Evolutionary conservation across 2,888 invertebrate genomes (phyloP), one percentile per base, ranked within the genome.

Genomic region (Eupithecia insigniata): DNA sequence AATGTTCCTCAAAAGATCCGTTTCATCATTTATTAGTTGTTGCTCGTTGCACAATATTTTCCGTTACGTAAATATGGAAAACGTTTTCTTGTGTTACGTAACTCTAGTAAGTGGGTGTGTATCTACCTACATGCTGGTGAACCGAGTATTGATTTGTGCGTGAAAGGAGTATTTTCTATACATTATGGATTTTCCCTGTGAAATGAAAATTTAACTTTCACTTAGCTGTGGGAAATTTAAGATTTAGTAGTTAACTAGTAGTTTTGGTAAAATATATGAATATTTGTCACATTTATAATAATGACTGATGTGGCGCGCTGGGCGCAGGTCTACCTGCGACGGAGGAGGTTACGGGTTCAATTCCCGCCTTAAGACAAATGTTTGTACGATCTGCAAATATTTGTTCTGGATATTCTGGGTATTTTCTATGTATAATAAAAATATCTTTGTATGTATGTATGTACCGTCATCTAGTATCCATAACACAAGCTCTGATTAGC

Each of bases 21-120:
- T 79, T 81, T 77, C 81, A 69, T 76, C 74, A 76, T 76, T 76
- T 74, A 69, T 76, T 74, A 73, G 73, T 76, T 55, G 69, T 74
- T 73, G 64, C 75, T 76, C 80, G 81, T 86, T 85, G 79, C 84
- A 81, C 83, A 86, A 85, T 81, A 84, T 85, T 26, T 84, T 84
- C 84, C 81, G 74, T 87, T 85, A 78, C 80, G 84, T 74, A 86
- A 87, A 73, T 66, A 72, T 72, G 76, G 85, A 84, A 87, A 88
- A 87, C 69, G 83, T 79, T 88, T 86, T 84, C 85, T 83, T 80
- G 71, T 71, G 79, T 89, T 88, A 83, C 83, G 80, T 84, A 87
- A 88, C 55, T 10, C 71, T 34, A n/a, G 67, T 67, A 36, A 18
- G 62, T 67, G 58, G 22, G 36, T 62, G 34, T 61, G 22, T 28